These are phyloP conservation scores for Ochotona curzoniae DNA, from an alignment of 2,113 vertebrate genomes.

Conservation along the genomic window DNA sequence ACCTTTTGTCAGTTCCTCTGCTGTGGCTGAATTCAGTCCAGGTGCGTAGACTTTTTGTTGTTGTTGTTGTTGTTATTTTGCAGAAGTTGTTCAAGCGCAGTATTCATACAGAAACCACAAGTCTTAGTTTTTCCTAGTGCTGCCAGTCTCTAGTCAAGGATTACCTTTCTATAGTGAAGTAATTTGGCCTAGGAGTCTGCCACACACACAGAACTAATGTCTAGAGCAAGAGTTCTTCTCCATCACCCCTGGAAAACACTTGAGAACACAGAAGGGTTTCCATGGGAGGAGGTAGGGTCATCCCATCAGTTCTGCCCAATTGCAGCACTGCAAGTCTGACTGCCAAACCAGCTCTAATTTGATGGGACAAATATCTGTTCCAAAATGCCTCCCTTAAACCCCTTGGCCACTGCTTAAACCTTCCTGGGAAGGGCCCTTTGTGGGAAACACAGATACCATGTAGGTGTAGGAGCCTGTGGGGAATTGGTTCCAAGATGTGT, in stretches of 20 bases:
- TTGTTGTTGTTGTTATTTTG: not conserved
- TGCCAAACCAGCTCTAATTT: not conserved
- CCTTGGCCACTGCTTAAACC: not conserved
- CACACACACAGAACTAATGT: not conserved
- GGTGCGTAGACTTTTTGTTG: not conserved
- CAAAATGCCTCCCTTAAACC: not conserved
- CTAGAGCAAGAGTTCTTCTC: not conserved
- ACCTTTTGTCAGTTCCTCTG: not conserved
- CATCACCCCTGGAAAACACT: not conserved
- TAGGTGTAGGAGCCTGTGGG: not conserved
- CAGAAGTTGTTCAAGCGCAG: conserved; percentile 23
- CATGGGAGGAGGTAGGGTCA: not conserved
- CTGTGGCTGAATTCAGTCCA: not conserved
- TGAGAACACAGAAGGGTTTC: not conserved
- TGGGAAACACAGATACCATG: not conserved
- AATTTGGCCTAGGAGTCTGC: not conserved
- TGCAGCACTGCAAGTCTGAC: not conserved
- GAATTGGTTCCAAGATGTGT: too few species aligned
- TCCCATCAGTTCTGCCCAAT: not conserved
- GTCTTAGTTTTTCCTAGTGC: conserved; percentile 23
- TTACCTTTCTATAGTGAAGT: not conserved
- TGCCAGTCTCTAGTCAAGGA: not conserved
- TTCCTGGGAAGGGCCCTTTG: not conserved
- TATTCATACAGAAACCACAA: conserved; percentile 30
- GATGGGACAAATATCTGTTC: not conserved